phyloP scores from a whole-genome alignment of 2,888 invertebrate genomes.

The Chorisops tibialis region DNA sequence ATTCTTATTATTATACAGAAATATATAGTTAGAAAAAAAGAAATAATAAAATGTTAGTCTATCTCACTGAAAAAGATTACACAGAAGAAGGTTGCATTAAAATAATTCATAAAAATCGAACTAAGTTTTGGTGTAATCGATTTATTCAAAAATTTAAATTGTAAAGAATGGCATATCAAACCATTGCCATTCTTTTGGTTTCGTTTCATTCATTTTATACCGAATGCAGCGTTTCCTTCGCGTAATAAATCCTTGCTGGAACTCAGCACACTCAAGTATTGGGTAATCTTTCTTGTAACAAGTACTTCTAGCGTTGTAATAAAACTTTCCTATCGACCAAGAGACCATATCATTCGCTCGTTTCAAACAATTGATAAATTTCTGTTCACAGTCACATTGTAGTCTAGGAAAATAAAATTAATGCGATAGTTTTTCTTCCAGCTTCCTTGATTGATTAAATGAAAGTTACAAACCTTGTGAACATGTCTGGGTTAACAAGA shows the following conservation, averaged over 20 bases:
- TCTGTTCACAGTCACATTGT: constrained; percentile 49
- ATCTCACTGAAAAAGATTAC: no score
- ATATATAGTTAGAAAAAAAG: no score
- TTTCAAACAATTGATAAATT: constrained; percentile 49
- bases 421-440: neutral
- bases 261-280: constrained; percentile 41
- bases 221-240: constrained; percentile 45
- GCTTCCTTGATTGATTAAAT: neutral
- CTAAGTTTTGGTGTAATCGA: no score
- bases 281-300: constrained; percentile 47
- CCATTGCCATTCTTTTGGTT: constrained; percentile 45
- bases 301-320: constrained; percentile 42
- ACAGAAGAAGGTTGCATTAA: no score
- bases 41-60: no score
- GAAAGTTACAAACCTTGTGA: constrained; percentile 43
- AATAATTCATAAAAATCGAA: no score
- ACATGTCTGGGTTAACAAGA: constrained; percentile 46
- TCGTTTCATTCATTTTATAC: constrained; percentile 42
- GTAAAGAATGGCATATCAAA: constrained; percentile 51
- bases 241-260: constrained; percentile 41
- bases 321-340: constrained; percentile 45
- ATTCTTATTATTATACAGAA: no score
- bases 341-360: constrained; percentile 41
- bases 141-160: no score
- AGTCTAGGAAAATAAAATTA: constrained; percentile 37